Conservation (phyloP, 2,113 vertebrate species). For the Nannospalax galili region DNA sequence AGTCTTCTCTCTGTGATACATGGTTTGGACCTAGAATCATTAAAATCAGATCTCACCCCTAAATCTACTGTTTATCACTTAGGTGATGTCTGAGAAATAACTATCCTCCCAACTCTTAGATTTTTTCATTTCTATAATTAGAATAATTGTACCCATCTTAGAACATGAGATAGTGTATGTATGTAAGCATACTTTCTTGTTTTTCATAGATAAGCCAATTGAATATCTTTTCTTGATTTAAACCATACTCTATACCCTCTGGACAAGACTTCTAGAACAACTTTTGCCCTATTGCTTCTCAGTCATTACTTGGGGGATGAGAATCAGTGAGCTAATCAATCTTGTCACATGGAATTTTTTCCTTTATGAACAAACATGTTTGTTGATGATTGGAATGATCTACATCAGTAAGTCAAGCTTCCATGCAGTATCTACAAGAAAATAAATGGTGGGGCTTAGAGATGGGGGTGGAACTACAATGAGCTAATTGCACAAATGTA, state of each 20-base stretch:
- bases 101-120: neutral
- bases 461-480: neutral
- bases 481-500: neutral
- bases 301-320: neutral
- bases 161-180: neutral
- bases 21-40: neutral
- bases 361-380: neutral
- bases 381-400: neutral
- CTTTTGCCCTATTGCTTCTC: neutral
- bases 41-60: neutral
- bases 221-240: neutral
- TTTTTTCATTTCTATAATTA: neutral
- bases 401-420: neutral
- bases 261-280: neutral
- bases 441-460: neutral
- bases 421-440: neutral
- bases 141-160: neutral
- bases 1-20: neutral
- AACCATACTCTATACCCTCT: neutral
- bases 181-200: neutral
- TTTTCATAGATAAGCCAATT: neutral
- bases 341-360: too few species aligned
- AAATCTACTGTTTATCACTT: neutral
- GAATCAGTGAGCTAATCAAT: neutral
- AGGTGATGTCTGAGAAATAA: neutral